Evolutionary conservation across 2,888 invertebrate genomes (phyloP).

Genomic region (Drosophila mettleri): DNA sequence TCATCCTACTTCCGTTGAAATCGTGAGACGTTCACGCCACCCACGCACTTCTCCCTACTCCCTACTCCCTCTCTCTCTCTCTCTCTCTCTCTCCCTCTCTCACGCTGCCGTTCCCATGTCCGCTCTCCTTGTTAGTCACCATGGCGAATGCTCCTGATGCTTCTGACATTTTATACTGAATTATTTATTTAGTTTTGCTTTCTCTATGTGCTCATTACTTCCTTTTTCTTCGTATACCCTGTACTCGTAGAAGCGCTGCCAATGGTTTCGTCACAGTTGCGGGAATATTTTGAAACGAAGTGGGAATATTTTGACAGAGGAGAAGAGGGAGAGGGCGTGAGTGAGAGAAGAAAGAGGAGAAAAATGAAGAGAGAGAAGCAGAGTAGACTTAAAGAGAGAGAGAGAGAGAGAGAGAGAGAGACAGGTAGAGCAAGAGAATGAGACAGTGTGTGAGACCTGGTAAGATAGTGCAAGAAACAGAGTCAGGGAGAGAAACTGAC

Average conservation of each 20-base stretch:
- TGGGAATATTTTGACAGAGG: not conserved
- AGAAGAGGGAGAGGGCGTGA: not conserved
- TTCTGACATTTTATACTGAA: conserved; percentile 80
- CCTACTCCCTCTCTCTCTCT: too few relatives aligned
- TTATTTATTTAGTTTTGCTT: conserved; percentile 77
- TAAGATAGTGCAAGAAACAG: not conserved
- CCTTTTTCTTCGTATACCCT: conserved; percentile 50
- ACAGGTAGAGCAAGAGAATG: not conserved
- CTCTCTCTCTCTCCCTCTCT: not conserved
- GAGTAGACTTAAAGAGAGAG: not conserved
- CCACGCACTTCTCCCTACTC: not conserved
- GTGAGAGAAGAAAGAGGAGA: not conserved
- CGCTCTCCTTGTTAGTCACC: conserved; percentile 48
- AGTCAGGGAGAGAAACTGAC: not conserved
- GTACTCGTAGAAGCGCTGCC: not conserved
- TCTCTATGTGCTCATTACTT: conserved; percentile 64
- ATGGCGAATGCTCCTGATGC: conserved; percentile 54
- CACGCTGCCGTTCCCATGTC: not conserved
- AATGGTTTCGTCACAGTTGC: not conserved
- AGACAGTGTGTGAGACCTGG: not conserved
- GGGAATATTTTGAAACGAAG: not conserved
- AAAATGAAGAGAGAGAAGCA: not conserved
- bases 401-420: not conserved
- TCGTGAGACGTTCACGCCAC: conserved; percentile 33
- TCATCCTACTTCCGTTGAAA: conserved; percentile 43